phyloP scores from a whole-genome alignment of 1,140 invertebrate species.

The Papilio polytes region DNA sequence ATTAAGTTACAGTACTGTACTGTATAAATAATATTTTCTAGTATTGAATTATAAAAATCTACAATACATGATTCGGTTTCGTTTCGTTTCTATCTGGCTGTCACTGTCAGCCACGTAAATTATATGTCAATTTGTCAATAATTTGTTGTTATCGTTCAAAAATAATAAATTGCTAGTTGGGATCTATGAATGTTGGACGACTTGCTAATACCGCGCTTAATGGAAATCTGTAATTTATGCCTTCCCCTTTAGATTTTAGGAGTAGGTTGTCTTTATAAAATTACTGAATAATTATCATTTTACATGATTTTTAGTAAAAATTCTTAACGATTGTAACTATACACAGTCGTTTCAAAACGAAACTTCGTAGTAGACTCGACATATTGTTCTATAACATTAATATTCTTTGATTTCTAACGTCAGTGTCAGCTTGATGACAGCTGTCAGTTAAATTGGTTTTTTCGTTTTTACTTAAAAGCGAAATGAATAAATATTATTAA shows the following conservation, averaged over 20 bases:
- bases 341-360: too few species aligned
- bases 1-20: slow-evolving; percentile 41
- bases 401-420: background rate
- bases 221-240: too few species aligned
- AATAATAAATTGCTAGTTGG: background rate
- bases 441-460: background rate
- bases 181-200: too few species aligned
- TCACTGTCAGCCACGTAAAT: slow-evolving; percentile 69
- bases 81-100: slow-evolving; percentile 28
- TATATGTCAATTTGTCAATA: slow-evolving; percentile 50
- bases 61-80: slow-evolving; percentile 15
- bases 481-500: slow-evolving; percentile 29
- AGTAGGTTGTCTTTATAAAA: too few species aligned
- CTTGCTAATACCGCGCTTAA: too few species aligned
- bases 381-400: background rate
- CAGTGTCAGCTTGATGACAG: background rate
- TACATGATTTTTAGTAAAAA: too few species aligned
- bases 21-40: background rate
- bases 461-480: background rate
- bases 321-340: background rate
- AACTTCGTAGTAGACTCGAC: too few species aligned
- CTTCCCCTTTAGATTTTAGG: too few species aligned
- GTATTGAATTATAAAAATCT: slow-evolving; percentile 1
- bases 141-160: slow-evolving; percentile 6
- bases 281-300: too few species aligned